Percentiles rank a stretch among this genome's conserved stretches.
Evolutionary conservation across 2,113 vertebrate genomes (phyloP).

Genomic region (Boleophthalmus pectinirostris): DNA sequence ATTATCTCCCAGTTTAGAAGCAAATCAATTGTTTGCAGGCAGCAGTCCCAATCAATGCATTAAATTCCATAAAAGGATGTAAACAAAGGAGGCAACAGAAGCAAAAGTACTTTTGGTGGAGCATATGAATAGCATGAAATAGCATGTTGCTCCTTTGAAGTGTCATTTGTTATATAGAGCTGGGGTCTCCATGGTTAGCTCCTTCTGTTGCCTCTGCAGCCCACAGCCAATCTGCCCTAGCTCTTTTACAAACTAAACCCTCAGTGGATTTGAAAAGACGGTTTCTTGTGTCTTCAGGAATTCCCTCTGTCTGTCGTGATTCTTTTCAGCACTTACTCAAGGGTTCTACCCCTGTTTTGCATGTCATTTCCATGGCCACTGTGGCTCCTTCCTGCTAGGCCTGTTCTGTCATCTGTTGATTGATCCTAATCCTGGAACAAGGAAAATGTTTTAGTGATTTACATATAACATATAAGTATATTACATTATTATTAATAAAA

Average conservation of each 20-base stretch:
- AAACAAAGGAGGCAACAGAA: neutral
- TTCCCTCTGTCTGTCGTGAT: slow-evolving; percentile 15
- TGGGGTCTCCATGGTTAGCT: slow-evolving; percentile 2
- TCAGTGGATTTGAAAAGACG: slow-evolving; percentile 9
- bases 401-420: slow-evolving; percentile 16
- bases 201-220: slow-evolving; percentile 30
- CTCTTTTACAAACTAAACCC: slow-evolving; percentile 23
- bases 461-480: too few relatives aligned
- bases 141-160: neutral
- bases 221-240: slow-evolving; percentile 27
- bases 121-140: neutral
- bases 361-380: slow-evolving; percentile 72
- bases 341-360: slow-evolving; percentile 62
- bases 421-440: neutral
- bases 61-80: neutral
- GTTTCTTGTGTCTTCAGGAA: slow-evolving; percentile 40
- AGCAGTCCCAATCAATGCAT: slow-evolving; percentile 1
- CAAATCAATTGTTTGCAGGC: slow-evolving; percentile 12
- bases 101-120: neutral
- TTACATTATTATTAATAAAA: too few relatives aligned
- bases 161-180: neutral
- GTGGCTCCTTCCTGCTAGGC: slow-evolving; percentile 38
- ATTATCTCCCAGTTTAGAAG: slow-evolving; percentile 10
- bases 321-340: slow-evolving; percentile 53
- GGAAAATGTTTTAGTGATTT: neutral